Percentiles rank a stretch among this genome's conserved stretches.
Conservation (phyloP, 92 coral and sea anemone genomes). For the Parazoanthus swiftii region DNA sequence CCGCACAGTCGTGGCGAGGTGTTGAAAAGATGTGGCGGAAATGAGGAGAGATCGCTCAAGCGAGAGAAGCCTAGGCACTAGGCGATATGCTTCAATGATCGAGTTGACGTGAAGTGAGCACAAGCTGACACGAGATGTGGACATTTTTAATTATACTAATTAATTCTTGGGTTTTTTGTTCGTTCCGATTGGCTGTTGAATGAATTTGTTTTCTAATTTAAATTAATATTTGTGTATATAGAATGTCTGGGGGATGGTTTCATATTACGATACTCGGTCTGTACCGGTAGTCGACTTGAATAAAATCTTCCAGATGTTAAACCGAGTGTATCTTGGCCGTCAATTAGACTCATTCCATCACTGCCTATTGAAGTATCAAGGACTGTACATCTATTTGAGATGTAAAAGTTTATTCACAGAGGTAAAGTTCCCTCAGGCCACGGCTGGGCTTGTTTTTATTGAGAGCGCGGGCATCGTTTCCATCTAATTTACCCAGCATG, state of each 20-base stretch:
- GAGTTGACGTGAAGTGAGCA: conserved; percentile 30
- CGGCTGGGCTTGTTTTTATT: conserved; percentile 6
- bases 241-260: conserved; percentile 24
- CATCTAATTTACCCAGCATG: conserved; percentile 31
- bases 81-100: conserved; percentile 13
- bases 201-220: conserved; percentile 56
- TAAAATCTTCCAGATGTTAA: conserved; percentile 45
- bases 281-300: conserved; percentile 34
- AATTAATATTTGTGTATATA: conserved; percentile 57
- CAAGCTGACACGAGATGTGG: conserved; percentile 45
- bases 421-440: conserved; percentile 35
- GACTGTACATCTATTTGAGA: conserved; percentile 1
- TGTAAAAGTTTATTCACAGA: conserved; percentile 5
- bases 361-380: background rate
- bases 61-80: conserved; percentile 32
- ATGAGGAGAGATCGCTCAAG: background rate
- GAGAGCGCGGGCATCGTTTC: conserved; percentile 18
- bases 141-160: conserved; percentile 57
- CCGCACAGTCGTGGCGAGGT: conserved; percentile 15
- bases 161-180: conserved; percentile 52
- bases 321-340: background rate
- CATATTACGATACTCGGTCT: conserved; percentile 32
- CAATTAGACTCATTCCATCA: conserved; percentile 21
- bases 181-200: conserved; percentile 53
- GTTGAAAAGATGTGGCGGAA: conserved; percentile 27